Percentiles rank a stretch among this genome's conserved stretches.
Evolutionary conservation across 1,140 invertebrate species (phyloP).

Genomic region (Caerostris darwini): DNA sequence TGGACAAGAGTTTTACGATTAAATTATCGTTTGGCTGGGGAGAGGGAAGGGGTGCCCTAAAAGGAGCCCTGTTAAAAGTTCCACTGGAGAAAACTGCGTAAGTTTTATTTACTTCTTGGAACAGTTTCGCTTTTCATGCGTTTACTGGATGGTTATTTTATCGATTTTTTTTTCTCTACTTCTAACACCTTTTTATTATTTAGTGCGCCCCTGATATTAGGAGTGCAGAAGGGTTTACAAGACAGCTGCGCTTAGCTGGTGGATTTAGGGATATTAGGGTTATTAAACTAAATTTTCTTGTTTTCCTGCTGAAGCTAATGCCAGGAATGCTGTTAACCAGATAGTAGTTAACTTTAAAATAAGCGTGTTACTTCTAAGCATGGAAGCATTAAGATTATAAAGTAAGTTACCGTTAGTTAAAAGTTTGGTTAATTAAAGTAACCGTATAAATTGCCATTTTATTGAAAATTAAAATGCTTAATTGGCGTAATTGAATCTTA

Average conservation of each 20-base stretch:
- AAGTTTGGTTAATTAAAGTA: no score
- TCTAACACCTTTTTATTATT: background rate
- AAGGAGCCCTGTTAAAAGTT: conserved; percentile 12
- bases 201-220: background rate
- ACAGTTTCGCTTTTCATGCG: background rate
- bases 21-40: conserved; percentile 37
- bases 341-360: background rate
- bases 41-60: background rate
- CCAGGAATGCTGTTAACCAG: background rate
- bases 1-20: conserved; percentile 64
- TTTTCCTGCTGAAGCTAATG: background rate
- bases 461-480: no score
- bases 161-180: background rate
- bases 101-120: conserved; percentile 47
- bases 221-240: background rate
- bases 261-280: conserved; percentile 35
- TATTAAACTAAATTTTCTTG: conserved; percentile 6
- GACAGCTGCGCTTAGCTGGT: background rate
- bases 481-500: no score
- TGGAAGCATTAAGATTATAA: no score
- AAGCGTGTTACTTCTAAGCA: no score
- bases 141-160: background rate
- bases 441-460: no score
- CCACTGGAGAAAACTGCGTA: background rate
- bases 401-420: no score